Percentiles rank a stretch among this genome's conserved stretches.
Conservation (phyloP, 2,113 vertebrate genomes). For the Melanostigma gelatinosum region DNA sequence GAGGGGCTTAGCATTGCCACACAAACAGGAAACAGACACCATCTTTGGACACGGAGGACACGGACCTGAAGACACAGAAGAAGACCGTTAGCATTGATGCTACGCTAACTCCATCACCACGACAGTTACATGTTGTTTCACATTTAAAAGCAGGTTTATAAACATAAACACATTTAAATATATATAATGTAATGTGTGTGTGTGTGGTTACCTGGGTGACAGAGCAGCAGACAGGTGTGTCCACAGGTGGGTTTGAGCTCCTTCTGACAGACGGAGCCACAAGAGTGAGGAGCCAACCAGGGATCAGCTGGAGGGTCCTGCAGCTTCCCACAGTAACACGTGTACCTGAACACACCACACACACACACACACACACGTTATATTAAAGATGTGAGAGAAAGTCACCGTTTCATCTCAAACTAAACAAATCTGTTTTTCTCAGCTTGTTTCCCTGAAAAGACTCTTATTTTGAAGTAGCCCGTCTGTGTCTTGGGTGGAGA, state of each 20-base stretch:
- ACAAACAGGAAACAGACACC: slow-evolving; percentile 91
- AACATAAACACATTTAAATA: too few species aligned
- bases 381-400: too few species aligned
- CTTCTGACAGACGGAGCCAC: slow-evolving; percentile 93
- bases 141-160: too few species aligned
- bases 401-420: too few species aligned
- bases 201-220: slow-evolving; percentile 90
- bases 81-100: too few species aligned
- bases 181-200: background rate
- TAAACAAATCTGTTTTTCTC: too few species aligned
- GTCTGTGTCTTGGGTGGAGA: rapidly evolving
- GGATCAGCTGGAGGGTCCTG: slow-evolving; percentile 92
- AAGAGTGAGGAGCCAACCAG: slow-evolving; percentile 97
- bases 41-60: slow-evolving; percentile 98
- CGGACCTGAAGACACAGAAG: slow-evolving; percentile 82
- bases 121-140: too few species aligned
- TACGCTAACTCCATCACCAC: too few species aligned
- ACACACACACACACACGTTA: too few species aligned
- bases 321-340: slow-evolving; percentile 95
- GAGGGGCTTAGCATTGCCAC: slow-evolving; percentile 89
- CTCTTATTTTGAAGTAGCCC: background rate
- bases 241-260: slow-evolving; percentile 92
- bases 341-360: slow-evolving; percentile 81
- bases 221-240: slow-evolving; percentile 95
- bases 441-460: background rate